Percentiles rank a stretch among this genome's conserved stretches.
These are phyloP conservation scores for Gymnocheta viridis DNA, from an alignment of 2,888 invertebrate genomes.

Conservation along the genomic window DNA sequence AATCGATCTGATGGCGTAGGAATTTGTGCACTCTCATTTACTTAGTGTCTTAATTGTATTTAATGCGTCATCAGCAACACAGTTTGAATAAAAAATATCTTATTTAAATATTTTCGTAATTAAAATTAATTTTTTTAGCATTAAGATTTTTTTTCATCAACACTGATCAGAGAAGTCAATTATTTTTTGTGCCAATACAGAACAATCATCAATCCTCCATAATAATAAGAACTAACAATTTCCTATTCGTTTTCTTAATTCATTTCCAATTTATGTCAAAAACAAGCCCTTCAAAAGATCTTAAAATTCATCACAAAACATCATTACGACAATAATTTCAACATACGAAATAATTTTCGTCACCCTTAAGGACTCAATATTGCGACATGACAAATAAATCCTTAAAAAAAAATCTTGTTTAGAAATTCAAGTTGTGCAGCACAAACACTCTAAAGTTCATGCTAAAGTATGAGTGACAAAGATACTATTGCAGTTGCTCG, in stretches of 20 bases:
- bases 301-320: conserved; percentile 30
- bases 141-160: no score
- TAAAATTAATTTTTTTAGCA: no score
- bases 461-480: conserved; percentile 22
- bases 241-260: conserved; percentile 2
- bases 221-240: background rate
- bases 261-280: conserved; percentile 12
- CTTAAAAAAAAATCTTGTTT: conserved; percentile 49
- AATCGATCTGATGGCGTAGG: no score
- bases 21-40: no score
- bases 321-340: conserved; percentile 44
- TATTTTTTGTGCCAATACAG: background rate
- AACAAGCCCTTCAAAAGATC: conserved; percentile 1
- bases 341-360: conserved; percentile 30
- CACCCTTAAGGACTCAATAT: conserved; percentile 43
- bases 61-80: no score
- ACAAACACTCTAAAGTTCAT: conserved; percentile 41
- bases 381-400: conserved; percentile 47
- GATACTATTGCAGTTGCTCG: conserved; percentile 43
- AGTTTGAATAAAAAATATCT: no score
- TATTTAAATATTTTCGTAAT: no score
- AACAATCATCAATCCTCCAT: background rate
- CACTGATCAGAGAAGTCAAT: no score
- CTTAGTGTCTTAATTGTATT: no score
- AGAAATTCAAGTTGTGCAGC: conserved; percentile 51